phyloP scores from a whole-genome alignment of 1,140 invertebrate genomes.

The Ceratina australensis region DNA sequence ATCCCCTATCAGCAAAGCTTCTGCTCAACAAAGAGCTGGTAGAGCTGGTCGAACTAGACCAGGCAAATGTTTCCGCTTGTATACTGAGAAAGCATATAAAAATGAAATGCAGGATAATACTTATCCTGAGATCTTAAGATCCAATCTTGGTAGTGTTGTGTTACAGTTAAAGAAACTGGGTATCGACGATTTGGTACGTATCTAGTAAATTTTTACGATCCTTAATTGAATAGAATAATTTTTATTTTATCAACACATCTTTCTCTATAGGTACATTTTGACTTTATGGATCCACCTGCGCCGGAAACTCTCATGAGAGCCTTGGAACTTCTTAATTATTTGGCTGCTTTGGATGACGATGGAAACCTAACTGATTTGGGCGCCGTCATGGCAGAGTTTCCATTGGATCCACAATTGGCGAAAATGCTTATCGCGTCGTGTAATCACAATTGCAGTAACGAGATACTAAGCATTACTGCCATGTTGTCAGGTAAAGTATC shows the following conservation, averaged over 20 bases:
- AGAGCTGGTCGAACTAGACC: conserved; percentile 97
- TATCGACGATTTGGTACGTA: conserved; percentile 95
- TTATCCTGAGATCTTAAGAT: conserved; percentile 98
- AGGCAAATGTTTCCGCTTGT: conserved; percentile 98
- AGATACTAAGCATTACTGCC: conserved; percentile 98
- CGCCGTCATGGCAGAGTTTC: conserved; percentile 99
- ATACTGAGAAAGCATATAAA: conserved; percentile 99
- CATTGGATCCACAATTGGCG: conserved; percentile 98
- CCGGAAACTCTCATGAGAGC: conserved; percentile 99
- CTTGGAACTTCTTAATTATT: conserved; percentile 97
- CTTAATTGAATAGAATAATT: neutral
- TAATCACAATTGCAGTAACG: conserved; percentile 99
- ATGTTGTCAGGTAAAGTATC: conserved; percentile 97
- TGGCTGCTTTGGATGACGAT: conserved; percentile 98
- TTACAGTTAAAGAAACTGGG: conserved; percentile 99
- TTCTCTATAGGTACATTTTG: conserved; percentile 90
- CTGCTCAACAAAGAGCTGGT: conserved; percentile 98
- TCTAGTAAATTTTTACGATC: conserved; percentile 72
- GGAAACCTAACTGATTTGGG: conserved; percentile 96
- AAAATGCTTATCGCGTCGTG: conserved; percentile 99
- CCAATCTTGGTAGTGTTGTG: conserved; percentile 98
- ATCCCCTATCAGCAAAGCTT: conserved; percentile 99
- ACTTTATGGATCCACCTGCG: conserved; percentile 99
- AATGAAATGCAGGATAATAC: conserved; percentile 99
- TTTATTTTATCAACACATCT: neutral